These are phyloP conservation scores for Dermochelys coriacea DNA, from an alignment of 2,797 vertebrate genomes.

Conservation along the genomic window DNA sequence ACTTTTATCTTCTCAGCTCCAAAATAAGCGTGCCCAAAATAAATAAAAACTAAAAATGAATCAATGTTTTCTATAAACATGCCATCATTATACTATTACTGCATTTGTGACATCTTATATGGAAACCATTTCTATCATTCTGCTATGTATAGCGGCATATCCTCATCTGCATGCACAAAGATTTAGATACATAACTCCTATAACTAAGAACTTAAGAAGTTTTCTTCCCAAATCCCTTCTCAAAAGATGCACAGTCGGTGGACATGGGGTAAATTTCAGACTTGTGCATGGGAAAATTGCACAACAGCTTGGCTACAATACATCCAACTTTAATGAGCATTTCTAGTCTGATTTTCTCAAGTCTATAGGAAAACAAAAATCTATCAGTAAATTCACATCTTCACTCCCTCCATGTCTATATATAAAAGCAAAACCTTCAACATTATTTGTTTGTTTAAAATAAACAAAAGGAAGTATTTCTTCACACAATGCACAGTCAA, in stretches of 20 bases:
- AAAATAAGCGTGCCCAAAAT: background rate
- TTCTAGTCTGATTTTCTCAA: background rate
- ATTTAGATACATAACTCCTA: background rate
- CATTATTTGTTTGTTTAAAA: no score
- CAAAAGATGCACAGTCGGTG: background rate
- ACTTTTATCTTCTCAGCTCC: no score
- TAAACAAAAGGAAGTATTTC: no score
- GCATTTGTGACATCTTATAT: fast-evolving
- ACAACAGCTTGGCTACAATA: background rate
- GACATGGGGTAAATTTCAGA: background rate
- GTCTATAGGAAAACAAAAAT: background rate
- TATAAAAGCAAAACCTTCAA: background rate
- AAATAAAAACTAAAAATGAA: background rate
- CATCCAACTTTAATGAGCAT: background rate
- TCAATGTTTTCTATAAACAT: background rate
- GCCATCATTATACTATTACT: background rate
- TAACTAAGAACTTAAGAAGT: background rate
- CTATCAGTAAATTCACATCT: background rate
- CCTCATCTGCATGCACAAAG: fast-evolving
- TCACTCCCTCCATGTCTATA: background rate
- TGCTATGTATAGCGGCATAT: fast-evolving
- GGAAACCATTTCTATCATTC: background rate
- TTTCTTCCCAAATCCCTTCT: background rate
- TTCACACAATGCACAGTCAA: no score
- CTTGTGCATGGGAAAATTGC: background rate